phyloP scores from a whole-genome alignment of 2,113 vertebrate species.

The Tachysurus fulvidraco region DNA sequence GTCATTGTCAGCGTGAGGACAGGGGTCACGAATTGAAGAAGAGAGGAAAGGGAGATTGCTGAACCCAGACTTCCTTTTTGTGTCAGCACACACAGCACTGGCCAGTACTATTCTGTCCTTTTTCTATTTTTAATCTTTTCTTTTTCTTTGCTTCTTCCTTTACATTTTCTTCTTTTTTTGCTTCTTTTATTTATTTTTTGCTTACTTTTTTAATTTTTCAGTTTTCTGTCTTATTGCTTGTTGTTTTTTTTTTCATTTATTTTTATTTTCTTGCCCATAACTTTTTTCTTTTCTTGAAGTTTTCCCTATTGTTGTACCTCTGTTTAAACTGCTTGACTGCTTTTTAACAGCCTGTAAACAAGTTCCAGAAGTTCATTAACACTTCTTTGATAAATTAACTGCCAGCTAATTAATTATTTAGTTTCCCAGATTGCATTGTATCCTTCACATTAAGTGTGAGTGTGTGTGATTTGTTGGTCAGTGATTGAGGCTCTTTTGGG shows the following conservation, averaged over 20 bases:
- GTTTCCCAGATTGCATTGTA: not conserved
- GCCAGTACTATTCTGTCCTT: slow-evolving; percentile 25
- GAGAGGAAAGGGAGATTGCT: slow-evolving; percentile 62
- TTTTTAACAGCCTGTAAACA: not conserved
- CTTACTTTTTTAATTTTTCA: no score
- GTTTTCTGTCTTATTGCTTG: no score
- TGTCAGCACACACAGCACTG: slow-evolving; percentile 50
- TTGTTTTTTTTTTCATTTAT: not conserved
- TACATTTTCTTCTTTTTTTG: not conserved
- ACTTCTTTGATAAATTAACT: not conserved
- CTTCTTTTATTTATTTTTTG: not conserved
- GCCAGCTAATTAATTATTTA: not conserved
- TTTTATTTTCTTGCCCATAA: not conserved
- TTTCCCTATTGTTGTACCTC: not conserved
- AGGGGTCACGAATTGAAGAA: slow-evolving; percentile 60
- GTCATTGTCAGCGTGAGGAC: slow-evolving; percentile 44
- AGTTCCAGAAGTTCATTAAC: not conserved
- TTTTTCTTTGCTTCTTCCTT: not conserved
- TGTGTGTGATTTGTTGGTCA: not conserved
- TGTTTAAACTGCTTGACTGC: not conserved
- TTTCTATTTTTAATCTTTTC: not conserved
- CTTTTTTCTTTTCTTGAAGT: not conserved
- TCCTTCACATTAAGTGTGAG: not conserved
- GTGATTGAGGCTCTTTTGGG: not conserved
- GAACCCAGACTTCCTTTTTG: slow-evolving; percentile 55